These are phyloP conservation scores for Muscicapa adusta DNA, from an alignment of 2,113 vertebrate species.

Conservation along the genomic window DNA sequence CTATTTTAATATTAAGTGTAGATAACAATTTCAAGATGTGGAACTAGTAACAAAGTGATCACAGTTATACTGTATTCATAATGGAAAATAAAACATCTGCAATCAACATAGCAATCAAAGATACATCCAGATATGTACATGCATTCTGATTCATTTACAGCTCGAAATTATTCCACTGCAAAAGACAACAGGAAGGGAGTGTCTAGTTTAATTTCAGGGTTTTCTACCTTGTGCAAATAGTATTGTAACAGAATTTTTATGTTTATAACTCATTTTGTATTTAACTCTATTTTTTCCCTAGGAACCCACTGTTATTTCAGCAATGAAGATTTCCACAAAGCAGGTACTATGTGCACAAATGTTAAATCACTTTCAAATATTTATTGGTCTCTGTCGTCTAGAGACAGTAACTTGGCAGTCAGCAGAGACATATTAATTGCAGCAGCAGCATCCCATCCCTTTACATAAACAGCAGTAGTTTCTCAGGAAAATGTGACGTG, in stretches of 20 bases:
- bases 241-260: background rate
- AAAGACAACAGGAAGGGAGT: background rate
- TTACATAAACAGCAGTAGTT: conserved; percentile 46
- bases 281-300: conserved; percentile 38
- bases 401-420: conserved; percentile 50
- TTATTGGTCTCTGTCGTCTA: conserved; percentile 34
- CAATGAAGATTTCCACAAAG: conserved; percentile 96
- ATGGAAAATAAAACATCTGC: background rate
- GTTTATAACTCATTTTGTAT: background rate
- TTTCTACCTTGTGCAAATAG: background rate
- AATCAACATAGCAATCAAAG: background rate
- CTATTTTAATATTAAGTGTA: background rate
- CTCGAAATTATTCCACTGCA: background rate
- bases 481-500: conserved; percentile 27
- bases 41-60: background rate
- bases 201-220: background rate
- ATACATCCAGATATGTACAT: background rate
- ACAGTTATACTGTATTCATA: background rate
- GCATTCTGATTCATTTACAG: background rate
- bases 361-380: conserved; percentile 51
- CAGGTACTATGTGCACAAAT: conserved; percentile 78
- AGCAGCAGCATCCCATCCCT: conserved; percentile 9
- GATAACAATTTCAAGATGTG: background rate
- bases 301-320: conserved; percentile 89
- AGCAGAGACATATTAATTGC: conserved; percentile 46